Evolutionary conservation across 2,888 invertebrate genomes (phyloP), one percentile per base, ranked within the genome.

Genomic region (Loripinus fragilis): DNA sequence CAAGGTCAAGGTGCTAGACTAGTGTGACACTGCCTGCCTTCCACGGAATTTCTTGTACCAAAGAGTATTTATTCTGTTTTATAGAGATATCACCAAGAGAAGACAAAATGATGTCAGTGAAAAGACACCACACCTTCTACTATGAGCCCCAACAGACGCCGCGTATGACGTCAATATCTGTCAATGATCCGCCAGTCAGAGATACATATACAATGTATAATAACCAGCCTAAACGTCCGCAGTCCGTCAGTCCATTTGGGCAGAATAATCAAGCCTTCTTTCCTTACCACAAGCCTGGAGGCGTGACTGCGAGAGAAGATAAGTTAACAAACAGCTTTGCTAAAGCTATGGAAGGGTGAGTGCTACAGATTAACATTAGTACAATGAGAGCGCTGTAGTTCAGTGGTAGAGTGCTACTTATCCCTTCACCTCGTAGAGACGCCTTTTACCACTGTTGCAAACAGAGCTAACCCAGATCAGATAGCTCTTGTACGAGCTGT

Each of bases 91-190:
- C 38, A 42, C 23, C 8, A 8, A 66, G 41, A 50, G 52, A 60
- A 64, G 35, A 60, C 38, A 41, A 8, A 28, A 35, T 45, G 71
- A 28, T n/a, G n/a, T 15, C 38, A 65, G 67, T 81, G 71, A 55
- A 65, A 23, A 52, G 84, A 38, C 73, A 75, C 41, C 74, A 74
- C 25, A 67, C 84, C 0, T 81, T 81, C 52, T 50, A 52, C 70
- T 80, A 84, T 55, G 81, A 84, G 42, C 38, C 38, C 12, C 84
- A 77, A n/a, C 73, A 78, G 17, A 64, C 48, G 8, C 41, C 45
- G 23, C 78, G 71, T 15, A 68, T 83, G 74, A 83, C 83, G 70
- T 83, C 83, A 65, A 83, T 83, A 1, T 80, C 83, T 7, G 71
- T 83, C 0, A 83, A 83, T 42, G 76, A 83, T 0, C 78, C 78